Base-by-base conservation (phyloP, 2,888 invertebrate genomes). In the Leptura quadrifasciata region DNA sequence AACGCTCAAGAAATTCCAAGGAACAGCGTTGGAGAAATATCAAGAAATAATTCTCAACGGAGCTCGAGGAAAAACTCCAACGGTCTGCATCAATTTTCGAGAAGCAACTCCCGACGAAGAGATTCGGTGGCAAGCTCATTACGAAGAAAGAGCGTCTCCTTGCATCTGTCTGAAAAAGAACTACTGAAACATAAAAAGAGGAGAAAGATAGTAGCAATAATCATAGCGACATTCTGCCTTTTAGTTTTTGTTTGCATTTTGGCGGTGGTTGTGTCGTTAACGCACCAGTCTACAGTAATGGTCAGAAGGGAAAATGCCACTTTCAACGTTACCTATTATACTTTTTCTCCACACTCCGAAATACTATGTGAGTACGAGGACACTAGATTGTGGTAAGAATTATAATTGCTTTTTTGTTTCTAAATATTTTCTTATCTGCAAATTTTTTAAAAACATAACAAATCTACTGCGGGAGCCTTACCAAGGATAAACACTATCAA, bases 191-290 rank as follows among this genome's bases (percentile, higher is more conserved):
- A 93, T 84, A 92, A 93, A 65, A 91, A 94, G 78, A 91, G 94
- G 79, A 93, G 93, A 76, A 92, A 93, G 82, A 93, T 94, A 82
- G 94, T 94, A 68, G 93, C 93, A 85, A 92, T 94, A 84, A 93
- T 95, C 76, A 91, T 94, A 81, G 94, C 92, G 47, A 94, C 94
- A 47, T 94, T 95, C 90, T 90, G 94, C 88, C 94, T 95, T 88
- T 91, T 95, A 85, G 92, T 94, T 82, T 91, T 93, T 85, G 93
- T 94, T 76, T 93, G 95, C 84, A 92, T 95, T 80, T 92, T 95
- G 85, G 94, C 94, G 85, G 94, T 95, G 87, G 92, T 95, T 86
- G 92, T 95, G 85, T 95, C 95, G 73, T 91, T 95, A 87, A 95
- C 92, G 3, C 87, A 88, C 79, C 81, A 80, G 57, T 77, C 76